These are phyloP conservation scores for Drosophila neocordata DNA, from an alignment of 1,140 invertebrate species.

Conservation along the genomic window DNA sequence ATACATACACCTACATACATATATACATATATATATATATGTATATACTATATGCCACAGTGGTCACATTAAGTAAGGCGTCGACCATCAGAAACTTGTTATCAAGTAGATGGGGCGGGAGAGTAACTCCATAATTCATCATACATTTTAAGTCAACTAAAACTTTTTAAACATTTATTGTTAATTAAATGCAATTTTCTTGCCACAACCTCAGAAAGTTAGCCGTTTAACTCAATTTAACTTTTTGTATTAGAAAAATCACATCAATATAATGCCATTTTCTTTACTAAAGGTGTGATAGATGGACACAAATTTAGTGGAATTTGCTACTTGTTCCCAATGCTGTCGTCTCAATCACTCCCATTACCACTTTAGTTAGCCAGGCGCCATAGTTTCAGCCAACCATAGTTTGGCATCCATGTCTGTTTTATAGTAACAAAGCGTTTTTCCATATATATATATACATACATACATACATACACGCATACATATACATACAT, in stretches of 20 bases:
- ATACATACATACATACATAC: not conserved
- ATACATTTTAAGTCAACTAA: not conserved
- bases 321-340: not conserved
- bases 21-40: too few relatives aligned
- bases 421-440: too few relatives aligned
- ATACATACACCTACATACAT: too few relatives aligned
- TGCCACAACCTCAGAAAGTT: not conserved
- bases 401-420: too few relatives aligned
- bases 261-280: too few relatives aligned
- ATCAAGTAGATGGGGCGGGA: not conserved
- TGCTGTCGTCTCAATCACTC: not conserved
- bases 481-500: not conserved
- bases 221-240: too few relatives aligned
- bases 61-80: constrained; percentile 1
- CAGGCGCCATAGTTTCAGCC: too few relatives aligned
- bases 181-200: constrained; percentile 2
- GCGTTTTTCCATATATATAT: too few relatives aligned
- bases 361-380: not conserved
- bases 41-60: not conserved
- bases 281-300: not conserved
- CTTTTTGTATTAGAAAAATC: too few relatives aligned
- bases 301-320: not conserved
- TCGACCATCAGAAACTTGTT: not conserved
- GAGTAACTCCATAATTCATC: not conserved
- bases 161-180: not conserved